A percentile compares a stretch with the other conserved stretches of the same genome.
phyloP scores from a whole-genome alignment of 2,888 invertebrate genomes.

The Tuta absoluta region DNA sequence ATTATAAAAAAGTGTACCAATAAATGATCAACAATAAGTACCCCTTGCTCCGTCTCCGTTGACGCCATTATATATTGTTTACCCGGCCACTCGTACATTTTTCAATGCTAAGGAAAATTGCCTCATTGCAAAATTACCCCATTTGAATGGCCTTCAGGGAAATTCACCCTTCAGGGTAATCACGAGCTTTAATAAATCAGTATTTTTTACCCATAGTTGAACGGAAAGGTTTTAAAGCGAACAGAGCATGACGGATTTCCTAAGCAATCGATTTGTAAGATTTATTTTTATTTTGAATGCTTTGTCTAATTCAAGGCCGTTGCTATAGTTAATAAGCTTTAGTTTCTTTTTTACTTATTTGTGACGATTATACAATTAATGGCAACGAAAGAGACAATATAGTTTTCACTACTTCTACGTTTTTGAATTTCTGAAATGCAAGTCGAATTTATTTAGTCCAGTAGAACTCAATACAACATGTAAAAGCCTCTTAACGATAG shows the following conservation, averaged over 20 bases:
- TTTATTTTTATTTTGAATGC: neutral
- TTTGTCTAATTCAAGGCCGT: neutral
- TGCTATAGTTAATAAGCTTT: neutral
- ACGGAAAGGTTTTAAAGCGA: neutral
- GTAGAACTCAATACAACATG: neutral
- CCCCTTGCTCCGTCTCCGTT: neutral
- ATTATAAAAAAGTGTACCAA: neutral
- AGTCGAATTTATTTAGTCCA: neutral
- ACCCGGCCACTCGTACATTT: slow-evolving; percentile 2
- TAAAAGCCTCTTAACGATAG: neutral
- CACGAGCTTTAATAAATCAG: slow-evolving; percentile 13
- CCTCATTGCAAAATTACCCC: slow-evolving; percentile 2
- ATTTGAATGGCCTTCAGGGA: slow-evolving; percentile 8
- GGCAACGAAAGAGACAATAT: too few species aligned
- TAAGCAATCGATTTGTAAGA: slow-evolving; percentile 6
- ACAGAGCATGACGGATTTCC: neutral
- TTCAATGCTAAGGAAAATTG: slow-evolving; percentile 7
- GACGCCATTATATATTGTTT: neutral
- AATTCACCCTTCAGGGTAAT: neutral
- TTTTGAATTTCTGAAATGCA: neutral
- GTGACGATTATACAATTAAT: neutral
- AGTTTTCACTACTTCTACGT: too few species aligned
- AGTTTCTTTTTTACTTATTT: neutral
- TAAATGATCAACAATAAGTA: neutral
- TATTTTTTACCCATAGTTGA: neutral